Evolutionary conservation across 2,113 vertebrate species (phyloP), one percentile per base, ranked within the genome.

Genomic region (Dromaius novaehollandiae): DNA sequence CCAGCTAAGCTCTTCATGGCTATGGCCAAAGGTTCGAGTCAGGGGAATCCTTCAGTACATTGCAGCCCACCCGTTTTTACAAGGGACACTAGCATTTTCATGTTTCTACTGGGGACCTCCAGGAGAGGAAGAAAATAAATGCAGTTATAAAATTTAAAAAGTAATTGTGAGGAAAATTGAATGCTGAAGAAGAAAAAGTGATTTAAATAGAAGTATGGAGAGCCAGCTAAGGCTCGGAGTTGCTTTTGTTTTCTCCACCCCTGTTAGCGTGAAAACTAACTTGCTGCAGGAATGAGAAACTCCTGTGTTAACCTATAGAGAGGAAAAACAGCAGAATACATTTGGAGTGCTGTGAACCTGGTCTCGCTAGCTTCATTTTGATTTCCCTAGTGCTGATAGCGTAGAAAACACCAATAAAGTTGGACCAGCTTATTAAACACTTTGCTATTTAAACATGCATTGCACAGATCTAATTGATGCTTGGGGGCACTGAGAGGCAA

Each of bases 121-220:
- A 6, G 60, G 76, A 82, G 34, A 66, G 38, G 32, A 89, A 87
- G 93, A 42, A 89, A 94, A 91, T 46, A 94, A 87, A 82, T 42
- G 68, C 61, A 65, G 25, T 68, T 69, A 91, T 88, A 82, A 76
- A 96, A 80, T 19, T 1, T 2, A 88, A 82, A 76, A 69, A 70
- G 71, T 92, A 89, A 88, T 88, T 89, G 64, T 71, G 24, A 78
- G 81, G 46, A 76, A 89, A 88, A 86, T 73, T 40, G 86, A 95
- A 90, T 42, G 64, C 40, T 64, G 42, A 78, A 92, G 78, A 36
- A 78, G 44, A 53, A 58, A 34, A 81, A 84, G 55, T 28, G 22
- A 81, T 86, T 86, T 89, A 86, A 92, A 71, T 48, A 53, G 64
- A 92, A 89, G 79, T 74, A 69, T 18, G 28, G 58, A 92, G 64